Evolutionary conservation across 2,888 invertebrate genomes (phyloP).

Genomic region (Germaria angustata): DNA sequence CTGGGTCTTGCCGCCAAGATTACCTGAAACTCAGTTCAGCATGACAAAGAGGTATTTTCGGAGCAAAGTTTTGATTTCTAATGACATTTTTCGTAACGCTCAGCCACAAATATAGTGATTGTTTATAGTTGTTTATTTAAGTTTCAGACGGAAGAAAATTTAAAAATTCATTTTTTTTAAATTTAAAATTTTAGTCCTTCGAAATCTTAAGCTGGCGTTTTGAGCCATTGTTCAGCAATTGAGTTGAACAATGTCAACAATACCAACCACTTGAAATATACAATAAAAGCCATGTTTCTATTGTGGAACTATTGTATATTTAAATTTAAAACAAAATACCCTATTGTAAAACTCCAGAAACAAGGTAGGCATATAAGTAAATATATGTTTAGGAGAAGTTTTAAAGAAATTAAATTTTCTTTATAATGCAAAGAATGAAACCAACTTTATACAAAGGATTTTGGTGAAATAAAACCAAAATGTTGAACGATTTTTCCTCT

Average conservation of each 20-base stretch:
- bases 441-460: background rate
- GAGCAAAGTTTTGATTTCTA: too few species aligned
- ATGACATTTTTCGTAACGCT: too few species aligned
- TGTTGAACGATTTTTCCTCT: background rate
- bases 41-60: too few species aligned
- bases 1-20: too few species aligned
- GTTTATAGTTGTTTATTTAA: too few species aligned
- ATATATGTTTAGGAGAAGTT: background rate
- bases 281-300: conserved; percentile 61
- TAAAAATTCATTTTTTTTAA: background rate
- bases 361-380: too few species aligned
- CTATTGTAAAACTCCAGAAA: background rate
- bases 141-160: background rate
- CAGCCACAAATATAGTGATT: too few species aligned
- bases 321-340: conserved; percentile 5
- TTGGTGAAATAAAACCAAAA: conserved; percentile 7
- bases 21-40: too few species aligned
- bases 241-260: too few species aligned
- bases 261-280: conserved; percentile 57
- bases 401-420: background rate
- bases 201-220: conserved; percentile 44
- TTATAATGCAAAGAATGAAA: background rate
- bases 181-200: background rate
- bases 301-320: conserved; percentile 7
- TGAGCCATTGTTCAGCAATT: conserved; percentile 25